Percentiles rank a stretch among this genome's conserved stretches.
phyloP scores from a whole-genome alignment of 2,113 vertebrate genomes.

The Aspidoscelis tigris region DNA sequence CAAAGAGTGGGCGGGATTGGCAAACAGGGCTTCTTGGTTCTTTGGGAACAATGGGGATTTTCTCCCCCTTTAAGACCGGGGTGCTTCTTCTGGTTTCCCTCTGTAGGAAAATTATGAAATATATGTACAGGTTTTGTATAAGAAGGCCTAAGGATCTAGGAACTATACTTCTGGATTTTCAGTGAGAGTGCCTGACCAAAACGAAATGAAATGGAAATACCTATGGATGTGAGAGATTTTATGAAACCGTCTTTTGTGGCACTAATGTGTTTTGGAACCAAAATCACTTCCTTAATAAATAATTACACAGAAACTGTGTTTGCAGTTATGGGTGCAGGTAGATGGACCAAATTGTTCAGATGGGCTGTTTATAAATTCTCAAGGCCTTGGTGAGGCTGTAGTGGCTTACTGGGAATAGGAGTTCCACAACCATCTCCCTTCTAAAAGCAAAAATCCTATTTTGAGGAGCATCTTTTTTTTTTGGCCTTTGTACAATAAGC shows the following conservation, averaged over 20 bases:
- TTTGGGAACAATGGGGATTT: neutral
- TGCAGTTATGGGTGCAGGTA: neutral
- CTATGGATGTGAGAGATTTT: neutral
- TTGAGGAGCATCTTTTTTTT: neutral
- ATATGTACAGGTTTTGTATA: neutral
- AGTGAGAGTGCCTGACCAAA: slow-evolving; percentile 6
- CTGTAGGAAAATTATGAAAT: neutral
- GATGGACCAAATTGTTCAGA: neutral
- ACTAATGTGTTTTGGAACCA: neutral
- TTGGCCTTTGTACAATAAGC: slow-evolving; percentile 10
- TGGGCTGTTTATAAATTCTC: neutral
- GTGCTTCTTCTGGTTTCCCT: neutral
- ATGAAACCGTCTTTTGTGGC: neutral
- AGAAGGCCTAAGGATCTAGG: neutral
- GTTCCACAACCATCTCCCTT: neutral
- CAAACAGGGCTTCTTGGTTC: neutral
- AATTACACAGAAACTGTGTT: neutral
- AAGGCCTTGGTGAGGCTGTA: neutral
- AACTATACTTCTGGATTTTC: neutral
- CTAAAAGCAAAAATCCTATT: neutral
- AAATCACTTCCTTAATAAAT: neutral
- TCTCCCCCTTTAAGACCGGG: neutral
- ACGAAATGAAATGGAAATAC: neutral
- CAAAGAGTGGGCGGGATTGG: neutral
- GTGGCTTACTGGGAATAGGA: neutral